Evolutionary conservation across 1,140 invertebrate species (phyloP).

Genomic region (Aphelenchoides avenae): DNA sequence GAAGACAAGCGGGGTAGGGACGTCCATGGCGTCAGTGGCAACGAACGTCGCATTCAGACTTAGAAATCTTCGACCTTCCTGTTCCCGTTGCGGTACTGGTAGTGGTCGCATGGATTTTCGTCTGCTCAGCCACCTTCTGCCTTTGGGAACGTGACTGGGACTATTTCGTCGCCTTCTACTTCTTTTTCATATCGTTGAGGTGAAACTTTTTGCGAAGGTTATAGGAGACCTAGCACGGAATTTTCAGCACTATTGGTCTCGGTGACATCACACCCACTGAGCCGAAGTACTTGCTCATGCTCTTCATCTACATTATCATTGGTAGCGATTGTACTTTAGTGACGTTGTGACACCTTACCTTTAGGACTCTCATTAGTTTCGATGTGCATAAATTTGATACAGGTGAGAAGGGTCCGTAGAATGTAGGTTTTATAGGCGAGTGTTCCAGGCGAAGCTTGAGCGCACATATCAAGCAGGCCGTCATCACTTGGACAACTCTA

Average conservation of each 20-base stretch:
- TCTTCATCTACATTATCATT: constrained; percentile 86
- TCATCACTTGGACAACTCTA: not conserved
- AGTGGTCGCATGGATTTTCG: constrained; percentile 44
- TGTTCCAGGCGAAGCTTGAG: constrained; percentile 44
- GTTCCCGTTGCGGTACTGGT: constrained; percentile 45
- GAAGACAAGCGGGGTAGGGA: constrained; percentile 48
- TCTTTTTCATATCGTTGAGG: constrained; percentile 74
- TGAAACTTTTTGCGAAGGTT: constrained; percentile 2
- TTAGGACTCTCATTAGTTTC: constrained; percentile 86
- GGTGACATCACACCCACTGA: constrained; percentile 62
- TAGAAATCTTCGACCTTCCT: constrained; percentile 47
- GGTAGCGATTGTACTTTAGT: too few species aligned
- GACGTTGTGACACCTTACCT: too few species aligned
- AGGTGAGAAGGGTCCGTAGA: too few species aligned
- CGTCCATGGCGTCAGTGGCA: too few species aligned
- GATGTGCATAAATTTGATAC: constrained; percentile 93
- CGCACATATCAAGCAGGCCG: constrained; percentile 37
- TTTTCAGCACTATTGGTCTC: constrained; percentile 48
- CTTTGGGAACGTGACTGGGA: constrained; percentile 72
- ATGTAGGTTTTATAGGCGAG: constrained; percentile 3
- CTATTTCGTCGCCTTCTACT: constrained; percentile 82
- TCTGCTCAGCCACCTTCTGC: constrained; percentile 50
- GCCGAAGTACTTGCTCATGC: constrained; percentile 82
- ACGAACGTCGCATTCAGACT: too few species aligned
- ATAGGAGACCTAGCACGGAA: not conserved